A percentile compares a stretch with the other conserved stretches of the same genome.
Conservation (phyloP, 1,140 invertebrate genomes). For the Magallana ariakensis region DNA sequence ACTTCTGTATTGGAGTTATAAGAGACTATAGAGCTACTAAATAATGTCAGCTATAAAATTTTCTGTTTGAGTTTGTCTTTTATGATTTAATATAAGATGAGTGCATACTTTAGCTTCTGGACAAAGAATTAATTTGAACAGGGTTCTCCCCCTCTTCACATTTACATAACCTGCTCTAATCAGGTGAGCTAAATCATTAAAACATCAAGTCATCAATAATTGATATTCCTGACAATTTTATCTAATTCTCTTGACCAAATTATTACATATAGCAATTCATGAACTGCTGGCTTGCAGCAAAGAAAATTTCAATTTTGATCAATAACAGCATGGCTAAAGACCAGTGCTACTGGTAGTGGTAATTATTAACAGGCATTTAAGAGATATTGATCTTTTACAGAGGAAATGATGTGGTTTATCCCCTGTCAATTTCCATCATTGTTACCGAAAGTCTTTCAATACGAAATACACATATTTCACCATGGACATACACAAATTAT, state of each 20-base stretch:
- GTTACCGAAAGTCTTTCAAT: neutral
- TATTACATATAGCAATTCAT: neutral
- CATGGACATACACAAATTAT: no score
- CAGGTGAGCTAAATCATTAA: neutral
- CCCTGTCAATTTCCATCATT: neutral
- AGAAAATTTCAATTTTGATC: slow-evolving; percentile 18
- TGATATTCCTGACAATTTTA: slow-evolving; percentile 19
- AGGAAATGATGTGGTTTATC: slow-evolving; percentile 9
- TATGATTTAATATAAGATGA: no score
- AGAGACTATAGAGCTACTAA: no score
- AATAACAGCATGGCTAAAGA: slow-evolving; percentile 12
- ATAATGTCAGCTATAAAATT: no score
- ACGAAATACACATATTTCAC: neutral
- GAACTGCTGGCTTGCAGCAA: neutral
- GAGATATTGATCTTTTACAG: neutral
- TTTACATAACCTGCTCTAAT: neutral
- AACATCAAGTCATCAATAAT: neutral
- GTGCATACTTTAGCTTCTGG: no score
- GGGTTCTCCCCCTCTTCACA: no score
- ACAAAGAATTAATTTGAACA: no score
- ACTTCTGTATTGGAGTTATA: no score
- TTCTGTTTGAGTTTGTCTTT: no score
- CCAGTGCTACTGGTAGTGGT: neutral
- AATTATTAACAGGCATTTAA: neutral
- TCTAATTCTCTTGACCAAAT: slow-evolving; percentile 17